Evolutionary conservation across 2,888 invertebrate genomes (phyloP).

Genomic region (Drosophila gaucha): DNA sequence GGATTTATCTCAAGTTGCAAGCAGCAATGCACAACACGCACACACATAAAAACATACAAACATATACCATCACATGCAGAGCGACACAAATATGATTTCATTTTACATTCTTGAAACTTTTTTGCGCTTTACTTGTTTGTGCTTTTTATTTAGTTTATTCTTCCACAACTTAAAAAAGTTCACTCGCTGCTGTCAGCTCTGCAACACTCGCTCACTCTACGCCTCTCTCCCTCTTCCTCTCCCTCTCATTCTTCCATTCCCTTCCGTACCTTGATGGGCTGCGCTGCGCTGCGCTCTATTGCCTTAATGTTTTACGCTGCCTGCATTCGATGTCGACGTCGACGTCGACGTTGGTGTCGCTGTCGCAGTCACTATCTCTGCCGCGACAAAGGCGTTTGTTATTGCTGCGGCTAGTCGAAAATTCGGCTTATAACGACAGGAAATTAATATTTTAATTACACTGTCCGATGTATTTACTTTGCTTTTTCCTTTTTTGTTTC

Average conservation of each 20-base stretch:
- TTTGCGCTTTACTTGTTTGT: slow-evolving; percentile 47
- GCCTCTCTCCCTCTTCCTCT: neutral
- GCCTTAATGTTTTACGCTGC: slow-evolving; percentile 28
- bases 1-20: slow-evolving; percentile 78
- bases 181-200: slow-evolving; percentile 19
- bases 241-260: slow-evolving; percentile 5
- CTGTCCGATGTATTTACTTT: slow-evolving; percentile 21
- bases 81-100: slow-evolving; percentile 56
- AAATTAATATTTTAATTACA: slow-evolving; percentile 75
- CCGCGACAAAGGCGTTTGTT: slow-evolving; percentile 23
- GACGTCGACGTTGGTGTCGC: neutral
- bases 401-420: slow-evolving; percentile 43
- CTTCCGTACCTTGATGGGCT: neutral
- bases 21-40: slow-evolving; percentile 29
- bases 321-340: slow-evolving; percentile 21
- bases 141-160: slow-evolving; percentile 58
- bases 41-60: slow-evolving; percentile 9
- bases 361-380: slow-evolving; percentile 12
- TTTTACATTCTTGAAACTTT: slow-evolving; percentile 58
- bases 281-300: slow-evolving; percentile 30
- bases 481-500: slow-evolving; percentile 1
- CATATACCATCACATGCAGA: slow-evolving; percentile 21
- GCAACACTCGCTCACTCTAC: slow-evolving; percentile 5
- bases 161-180: slow-evolving; percentile 46
- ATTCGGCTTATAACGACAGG: slow-evolving; percentile 60